Base-by-base conservation (phyloP, 2,113 vertebrate species). In the Dolichotis patagonum region DNA sequence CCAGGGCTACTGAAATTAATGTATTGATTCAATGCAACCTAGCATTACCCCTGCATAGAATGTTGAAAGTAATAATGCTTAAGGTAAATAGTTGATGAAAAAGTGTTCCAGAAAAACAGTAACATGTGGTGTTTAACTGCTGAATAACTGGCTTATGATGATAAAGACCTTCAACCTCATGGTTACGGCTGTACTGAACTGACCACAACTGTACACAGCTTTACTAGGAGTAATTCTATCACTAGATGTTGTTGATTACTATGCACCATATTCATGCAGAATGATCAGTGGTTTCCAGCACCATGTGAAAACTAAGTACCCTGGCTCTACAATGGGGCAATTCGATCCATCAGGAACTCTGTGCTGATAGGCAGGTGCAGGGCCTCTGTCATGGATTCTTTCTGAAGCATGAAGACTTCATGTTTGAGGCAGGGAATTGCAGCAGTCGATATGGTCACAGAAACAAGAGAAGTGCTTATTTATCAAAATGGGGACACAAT, bases 271-370 rank as follows among this genome's bases (percentile, higher is more conserved):
- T 90, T 73, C 46, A 91, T 85, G 20, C 94, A 92, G 93, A 95
- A 58, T 80, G 88, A 93, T 19, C 0, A 2, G 11, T 62, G 89
- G 17, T 28, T 96, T 65, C 96, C 56, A 63, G 77, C 90, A 17
- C 41, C 32, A 62, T 13, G 1, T 32, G 32, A 96, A 96, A 97
- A 24, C 54, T 62, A 56, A 54, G 28, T 32, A 81, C 56, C 95
- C 97, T 91, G 6, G 69, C 56, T 95, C 58, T 35, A 90, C 69
- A 73, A 56, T 62, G 85, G 75, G 43, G 69, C 85, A 89, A 75
- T 43, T 56, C 95, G 96, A 96, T 94, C 26, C 22, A 95, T 96
- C 94, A 97, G 85, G 98, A 98, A 98, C n/a, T 52, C 17, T 26
- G 13, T 26, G 12, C 8, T 52, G 28, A 17, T 20, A 28, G 71